These are phyloP conservation scores for Cottus gobio DNA, from an alignment of 2,113 vertebrate species.

Conservation along the genomic window DNA sequence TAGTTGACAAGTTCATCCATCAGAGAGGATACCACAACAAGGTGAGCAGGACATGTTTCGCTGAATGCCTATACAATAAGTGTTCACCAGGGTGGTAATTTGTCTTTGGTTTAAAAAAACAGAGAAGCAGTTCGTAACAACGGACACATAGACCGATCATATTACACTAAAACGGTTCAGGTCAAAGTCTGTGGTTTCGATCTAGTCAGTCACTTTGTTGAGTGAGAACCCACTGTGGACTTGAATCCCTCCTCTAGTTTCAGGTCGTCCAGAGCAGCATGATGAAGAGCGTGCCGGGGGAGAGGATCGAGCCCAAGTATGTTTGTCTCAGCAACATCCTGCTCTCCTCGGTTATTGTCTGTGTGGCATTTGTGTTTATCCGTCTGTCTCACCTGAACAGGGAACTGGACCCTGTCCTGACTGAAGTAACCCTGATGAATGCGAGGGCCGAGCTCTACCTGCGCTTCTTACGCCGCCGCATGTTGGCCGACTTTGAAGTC, in stretches of 20 bases:
- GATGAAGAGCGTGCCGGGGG: conserved; percentile 89
- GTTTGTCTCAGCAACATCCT: neutral
- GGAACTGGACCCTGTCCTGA: conserved; percentile 93
- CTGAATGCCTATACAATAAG: neutral
- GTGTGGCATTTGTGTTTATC: neutral
- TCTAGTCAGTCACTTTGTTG: neutral
- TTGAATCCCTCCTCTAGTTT: conserved; percentile 84
- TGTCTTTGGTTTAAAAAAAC: too few relatives aligned
- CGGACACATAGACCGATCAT: neutral
- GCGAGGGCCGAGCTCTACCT: conserved; percentile 95
- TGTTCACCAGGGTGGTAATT: neutral
- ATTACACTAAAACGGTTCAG: too few relatives aligned
- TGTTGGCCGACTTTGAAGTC: conserved; percentile 94
- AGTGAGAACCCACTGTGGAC: conserved; percentile 5
- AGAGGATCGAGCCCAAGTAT: conserved; percentile 95
- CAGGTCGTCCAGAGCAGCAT: conserved; percentile 94
- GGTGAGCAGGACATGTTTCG: conserved; percentile 74
- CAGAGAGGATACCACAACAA: conserved; percentile 94
- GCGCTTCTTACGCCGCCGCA: conserved; percentile 92
- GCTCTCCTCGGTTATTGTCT: neutral
- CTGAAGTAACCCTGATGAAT: conserved; percentile 98
- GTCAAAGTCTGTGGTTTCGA: neutral
- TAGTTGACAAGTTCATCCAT: conserved; percentile 94
- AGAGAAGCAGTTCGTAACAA: neutral
- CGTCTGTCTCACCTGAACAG: conserved; percentile 72